Evolutionary conservation across 2,888 invertebrate species (phyloP), one percentile per base, ranked within the genome.

Genomic region (Aleiodes alternator): DNA sequence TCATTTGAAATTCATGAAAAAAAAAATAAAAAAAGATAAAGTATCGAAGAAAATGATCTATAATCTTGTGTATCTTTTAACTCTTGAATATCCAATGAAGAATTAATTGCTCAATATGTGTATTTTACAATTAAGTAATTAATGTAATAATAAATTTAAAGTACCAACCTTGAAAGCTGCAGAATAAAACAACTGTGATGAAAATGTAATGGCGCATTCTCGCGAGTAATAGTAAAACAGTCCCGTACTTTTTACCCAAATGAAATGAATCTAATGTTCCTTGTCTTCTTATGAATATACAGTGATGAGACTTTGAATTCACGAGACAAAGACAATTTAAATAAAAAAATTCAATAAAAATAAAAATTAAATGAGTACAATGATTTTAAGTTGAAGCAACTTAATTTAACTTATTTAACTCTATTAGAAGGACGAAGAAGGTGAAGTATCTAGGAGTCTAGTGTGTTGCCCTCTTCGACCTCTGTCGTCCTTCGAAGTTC

Each of bases 401-500:
- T 23, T 1, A 23, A 1, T 23, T 2, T 23, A 23, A 23, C 2
- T 23, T 23, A 23, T 23, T 23, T 23, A 23, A 23, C 23, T 23
- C 23, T 23, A 23, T 23, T 23, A 23, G 34, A 34, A 34, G 34
- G 34, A 34, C 34, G 34, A 76, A 74, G 77, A 76, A 79, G 78
- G 74, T 78, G 77, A 80, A 85, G 82, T 82, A 84, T 23, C 82
- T 11, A 9, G 11, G 14, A 14, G 34, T 14, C 0, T 6, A 83
- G 83, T 23, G 6, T 84, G 16, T 82, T 84, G 83, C 82, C 86
- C 86, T 87, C 87, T 86, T 87, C 88, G 86, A 88, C 88, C 88
- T 88, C 88, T 88, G 84, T 86, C 88, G 88, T 89, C 88, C 88
- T 88, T 88, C 87, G 88, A 88, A 88, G 87, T 88, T 86, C 87